Evolutionary conservation across 2,888 invertebrate genomes (phyloP).

Genomic region (Pelosia muscerda): DNA sequence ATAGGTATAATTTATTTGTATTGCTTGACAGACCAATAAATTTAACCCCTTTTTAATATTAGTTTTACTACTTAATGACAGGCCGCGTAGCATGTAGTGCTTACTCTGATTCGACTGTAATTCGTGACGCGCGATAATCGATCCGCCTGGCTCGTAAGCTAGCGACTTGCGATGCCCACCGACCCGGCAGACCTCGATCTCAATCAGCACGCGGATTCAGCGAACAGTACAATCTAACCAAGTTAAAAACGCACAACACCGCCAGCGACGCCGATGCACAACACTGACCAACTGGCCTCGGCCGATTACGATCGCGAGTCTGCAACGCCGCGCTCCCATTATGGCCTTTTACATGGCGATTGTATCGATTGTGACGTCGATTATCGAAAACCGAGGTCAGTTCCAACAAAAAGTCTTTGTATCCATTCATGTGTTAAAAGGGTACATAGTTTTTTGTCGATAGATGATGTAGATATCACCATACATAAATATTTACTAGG

Average conservation of each 20-base stretch:
- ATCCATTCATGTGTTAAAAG: constrained; percentile 69
- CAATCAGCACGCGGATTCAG: constrained; percentile 77
- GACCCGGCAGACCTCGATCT: constrained; percentile 79
- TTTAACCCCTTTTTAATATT: constrained; percentile 40
- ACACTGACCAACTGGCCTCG: constrained; percentile 50
- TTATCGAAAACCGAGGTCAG: constrained; percentile 77
- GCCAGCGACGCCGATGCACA: constrained; percentile 49
- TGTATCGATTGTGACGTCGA: constrained; percentile 74
- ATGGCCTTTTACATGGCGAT: constrained; percentile 75
- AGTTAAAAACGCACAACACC: constrained; percentile 62
- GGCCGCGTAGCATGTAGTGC: constrained; percentile 56
- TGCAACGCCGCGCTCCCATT: constrained; percentile 70
- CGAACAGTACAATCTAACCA: constrained; percentile 67
- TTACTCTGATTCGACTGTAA: constrained; percentile 60
- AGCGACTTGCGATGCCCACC: constrained; percentile 59
- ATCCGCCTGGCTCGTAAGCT: constrained; percentile 68
- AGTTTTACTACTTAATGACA: constrained; percentile 29
- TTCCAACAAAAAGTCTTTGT: constrained; percentile 62
- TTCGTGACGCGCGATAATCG: constrained; percentile 71
- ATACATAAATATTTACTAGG: constrained; percentile 61
- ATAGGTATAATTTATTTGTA: constrained; percentile 25
- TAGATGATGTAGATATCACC: constrained; percentile 55
- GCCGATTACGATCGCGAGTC: constrained; percentile 67
- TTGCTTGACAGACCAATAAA: neutral
- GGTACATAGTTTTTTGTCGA: constrained; percentile 60